Evolutionary conservation across 2,888 invertebrate species (phyloP).

Genomic region (Acanthosepion esculentum): DNA sequence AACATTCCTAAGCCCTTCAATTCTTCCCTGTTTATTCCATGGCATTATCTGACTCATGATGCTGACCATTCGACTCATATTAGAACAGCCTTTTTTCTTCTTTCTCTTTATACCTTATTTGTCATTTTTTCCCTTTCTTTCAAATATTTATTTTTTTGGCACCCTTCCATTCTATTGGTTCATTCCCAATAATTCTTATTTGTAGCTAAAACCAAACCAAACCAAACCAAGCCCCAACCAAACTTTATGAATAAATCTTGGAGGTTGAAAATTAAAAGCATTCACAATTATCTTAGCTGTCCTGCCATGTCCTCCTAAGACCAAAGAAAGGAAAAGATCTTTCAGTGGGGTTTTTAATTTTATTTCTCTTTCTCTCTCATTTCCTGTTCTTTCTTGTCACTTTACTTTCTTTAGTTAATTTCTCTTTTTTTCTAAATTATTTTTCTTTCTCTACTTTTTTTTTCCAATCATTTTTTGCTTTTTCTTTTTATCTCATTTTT

Average conservation of each 20-base stretch:
- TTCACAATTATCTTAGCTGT: slow-evolving; percentile 6
- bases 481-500: background rate
- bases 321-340: background rate
- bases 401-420: background rate
- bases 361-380: background rate
- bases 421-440: background rate
- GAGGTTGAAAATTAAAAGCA: slow-evolving; percentile 33
- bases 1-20: background rate
- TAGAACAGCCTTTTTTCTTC: background rate
- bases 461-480: too few relatives aligned
- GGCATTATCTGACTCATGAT: background rate
- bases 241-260: slow-evolving; percentile 33
- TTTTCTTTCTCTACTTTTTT: background rate
- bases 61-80: background rate
- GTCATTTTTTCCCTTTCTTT: background rate
- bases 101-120: background rate
- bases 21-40: background rate
- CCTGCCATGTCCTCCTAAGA: background rate
- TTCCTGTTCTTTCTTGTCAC: background rate
- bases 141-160: background rate
- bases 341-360: background rate
- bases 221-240: background rate
- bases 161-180: background rate
- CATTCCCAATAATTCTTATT: slow-evolving; percentile 33
- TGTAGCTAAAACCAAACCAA: slow-evolving; percentile 15